Evolutionary conservation across 2,113 vertebrate species (phyloP).

Genomic region (Megaptera novaeangliae): DNA sequence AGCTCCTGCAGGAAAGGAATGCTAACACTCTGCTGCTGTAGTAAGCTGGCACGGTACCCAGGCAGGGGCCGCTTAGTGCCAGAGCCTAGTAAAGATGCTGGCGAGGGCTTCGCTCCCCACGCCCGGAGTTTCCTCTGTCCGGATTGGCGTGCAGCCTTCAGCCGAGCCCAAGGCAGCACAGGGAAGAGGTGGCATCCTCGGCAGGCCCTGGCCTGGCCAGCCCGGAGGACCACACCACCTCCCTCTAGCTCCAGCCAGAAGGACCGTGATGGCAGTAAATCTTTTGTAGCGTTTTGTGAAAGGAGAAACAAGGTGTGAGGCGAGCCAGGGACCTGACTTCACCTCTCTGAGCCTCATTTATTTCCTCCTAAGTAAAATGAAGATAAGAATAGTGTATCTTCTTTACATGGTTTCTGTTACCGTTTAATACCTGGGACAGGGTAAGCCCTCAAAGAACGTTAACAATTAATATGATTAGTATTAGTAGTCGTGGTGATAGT

Average conservation of each 20-base stretch:
- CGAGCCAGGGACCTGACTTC: not conserved
- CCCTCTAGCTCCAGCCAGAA: not conserved
- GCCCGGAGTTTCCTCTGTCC: conserved; percentile 64
- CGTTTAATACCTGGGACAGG: not conserved
- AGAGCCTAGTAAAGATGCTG: conserved; percentile 78
- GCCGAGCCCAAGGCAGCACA: not conserved
- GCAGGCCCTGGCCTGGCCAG: not conserved
- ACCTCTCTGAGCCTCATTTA: not conserved
- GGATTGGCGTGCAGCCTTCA: conserved; percentile 64
- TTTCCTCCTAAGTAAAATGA: no score
- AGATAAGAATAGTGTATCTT: fast-evolving
- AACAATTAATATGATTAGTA: not conserved
- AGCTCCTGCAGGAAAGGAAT: conserved; percentile 79
- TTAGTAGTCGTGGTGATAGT: not conserved
- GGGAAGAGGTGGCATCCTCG: not conserved
- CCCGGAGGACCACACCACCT: not conserved
- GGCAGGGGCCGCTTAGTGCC: conserved; percentile 75
- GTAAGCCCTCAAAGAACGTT: not conserved
- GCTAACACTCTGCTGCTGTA: conserved; percentile 77
- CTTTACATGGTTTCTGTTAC: not conserved
- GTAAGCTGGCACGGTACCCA: conserved; percentile 79
- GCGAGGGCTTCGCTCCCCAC: conserved; percentile 62
- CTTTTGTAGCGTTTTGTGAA: not conserved
- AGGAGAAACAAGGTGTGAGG: not conserved
- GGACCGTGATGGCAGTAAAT: fast-evolving